Percentiles rank a stretch among this genome's conserved stretches.
Conservation (phyloP, 2,797 vertebrate species). For the Sorex maritimensis region DNA sequence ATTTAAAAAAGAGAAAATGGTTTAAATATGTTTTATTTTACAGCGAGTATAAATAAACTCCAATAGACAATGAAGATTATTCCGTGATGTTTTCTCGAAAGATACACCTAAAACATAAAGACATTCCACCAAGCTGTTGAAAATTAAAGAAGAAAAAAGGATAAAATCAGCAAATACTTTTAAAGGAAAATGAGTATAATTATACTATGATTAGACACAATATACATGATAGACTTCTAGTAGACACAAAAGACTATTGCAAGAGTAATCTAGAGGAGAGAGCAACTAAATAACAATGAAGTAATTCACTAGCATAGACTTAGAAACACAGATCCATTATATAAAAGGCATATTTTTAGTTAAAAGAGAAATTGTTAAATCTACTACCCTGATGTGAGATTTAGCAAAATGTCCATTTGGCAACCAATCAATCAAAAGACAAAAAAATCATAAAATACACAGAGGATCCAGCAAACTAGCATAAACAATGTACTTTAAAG, state of each 20-base stretch:
- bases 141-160: slow-evolving; percentile 32
- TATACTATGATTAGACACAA: background rate
- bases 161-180: background rate
- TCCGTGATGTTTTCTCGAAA: slow-evolving; percentile 28
- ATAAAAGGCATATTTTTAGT: background rate
- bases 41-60: slow-evolving; percentile 17
- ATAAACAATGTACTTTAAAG: background rate
- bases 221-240: background rate
- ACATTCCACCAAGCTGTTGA: background rate
- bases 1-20: slow-evolving; percentile 10
- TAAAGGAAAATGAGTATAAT: background rate
- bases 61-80: background rate
- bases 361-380: slow-evolving; percentile 23
- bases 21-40: slow-evolving; percentile 14
- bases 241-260: background rate
- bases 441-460: background rate
- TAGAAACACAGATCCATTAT: too few relatives aligned
- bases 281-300: background rate
- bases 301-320: background rate
- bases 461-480: background rate
- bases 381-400: background rate
- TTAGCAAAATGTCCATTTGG: slow-evolving; percentile 4
- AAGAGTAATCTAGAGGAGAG: background rate
- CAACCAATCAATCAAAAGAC: background rate
- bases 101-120: background rate